phyloP scores from a whole-genome alignment of 2,113 vertebrate species.

The Nannospalax galili region DNA sequence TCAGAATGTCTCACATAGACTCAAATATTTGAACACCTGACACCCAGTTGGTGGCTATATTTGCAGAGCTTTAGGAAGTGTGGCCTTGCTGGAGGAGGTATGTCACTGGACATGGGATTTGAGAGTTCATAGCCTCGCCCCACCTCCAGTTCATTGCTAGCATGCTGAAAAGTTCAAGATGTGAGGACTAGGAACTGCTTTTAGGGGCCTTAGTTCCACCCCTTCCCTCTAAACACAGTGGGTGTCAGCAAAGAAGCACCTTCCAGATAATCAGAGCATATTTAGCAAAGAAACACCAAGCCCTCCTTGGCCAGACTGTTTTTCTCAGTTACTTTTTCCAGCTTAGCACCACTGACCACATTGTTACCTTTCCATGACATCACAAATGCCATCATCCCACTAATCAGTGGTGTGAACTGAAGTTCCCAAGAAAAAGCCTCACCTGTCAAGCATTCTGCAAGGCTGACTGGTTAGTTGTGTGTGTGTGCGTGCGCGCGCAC shows the following conservation, averaged over 20 bases:
- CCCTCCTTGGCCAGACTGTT: background rate
- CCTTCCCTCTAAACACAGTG: background rate
- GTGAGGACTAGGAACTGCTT: background rate
- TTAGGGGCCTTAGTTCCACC: background rate
- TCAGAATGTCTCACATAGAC: too few relatives aligned
- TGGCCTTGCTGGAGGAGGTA: too few relatives aligned
- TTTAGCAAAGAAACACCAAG: background rate
- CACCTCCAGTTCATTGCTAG: background rate
- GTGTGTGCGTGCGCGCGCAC: too few relatives aligned
- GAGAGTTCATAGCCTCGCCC: too few relatives aligned
- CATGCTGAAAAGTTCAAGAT: background rate
- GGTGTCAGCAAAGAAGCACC: background rate
- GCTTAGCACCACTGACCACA: background rate
- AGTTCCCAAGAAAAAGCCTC: background rate
- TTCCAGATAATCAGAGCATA: background rate
- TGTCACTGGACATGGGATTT: too few relatives aligned
- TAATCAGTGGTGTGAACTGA: background rate
- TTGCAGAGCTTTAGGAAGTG: too few relatives aligned
- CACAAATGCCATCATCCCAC: slow-evolving; percentile 23
- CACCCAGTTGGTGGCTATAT: too few relatives aligned
- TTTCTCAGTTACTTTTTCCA: background rate
- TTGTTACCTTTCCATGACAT: slow-evolving; percentile 46
- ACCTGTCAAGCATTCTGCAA: background rate
- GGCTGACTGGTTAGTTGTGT: too few relatives aligned
- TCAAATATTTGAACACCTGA: too few relatives aligned